phyloP scores from a whole-genome alignment of 2,888 invertebrate genomes.

The Dexiosoma caninum region DNA sequence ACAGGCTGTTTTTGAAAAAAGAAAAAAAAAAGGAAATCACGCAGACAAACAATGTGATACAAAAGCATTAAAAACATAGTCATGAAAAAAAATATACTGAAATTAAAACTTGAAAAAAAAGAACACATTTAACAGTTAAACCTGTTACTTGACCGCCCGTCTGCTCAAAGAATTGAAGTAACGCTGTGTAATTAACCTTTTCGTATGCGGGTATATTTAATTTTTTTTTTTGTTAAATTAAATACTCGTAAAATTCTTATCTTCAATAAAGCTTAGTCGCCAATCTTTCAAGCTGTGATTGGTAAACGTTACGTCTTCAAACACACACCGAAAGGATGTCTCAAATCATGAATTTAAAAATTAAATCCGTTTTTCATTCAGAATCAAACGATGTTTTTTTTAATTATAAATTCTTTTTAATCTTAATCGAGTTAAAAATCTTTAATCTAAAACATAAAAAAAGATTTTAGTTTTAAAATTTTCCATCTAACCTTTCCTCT shows the following conservation, averaged over 20 bases:
- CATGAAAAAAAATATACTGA: background rate
- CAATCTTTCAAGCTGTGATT: background rate
- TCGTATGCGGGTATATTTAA: background rate
- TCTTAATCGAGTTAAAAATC: background rate
- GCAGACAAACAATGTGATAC: constrained; percentile 47
- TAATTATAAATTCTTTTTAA: no score
- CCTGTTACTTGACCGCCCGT: constrained; percentile 36
- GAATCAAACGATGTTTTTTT: no score
- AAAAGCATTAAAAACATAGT: constrained; percentile 27
- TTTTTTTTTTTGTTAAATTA: background rate
- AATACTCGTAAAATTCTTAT: background rate
- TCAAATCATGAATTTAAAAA: background rate
- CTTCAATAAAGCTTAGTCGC: background rate
- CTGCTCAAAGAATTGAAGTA: background rate
- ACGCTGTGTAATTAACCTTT: constrained; percentile 19
- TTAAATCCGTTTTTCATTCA: background rate
- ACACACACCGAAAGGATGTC: background rate
- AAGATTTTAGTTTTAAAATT: no score
- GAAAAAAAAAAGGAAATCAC: constrained; percentile 56
- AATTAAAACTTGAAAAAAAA: background rate
- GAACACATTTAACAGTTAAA: constrained; percentile 19
- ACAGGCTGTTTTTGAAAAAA: constrained; percentile 29
- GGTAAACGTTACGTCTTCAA: background rate
- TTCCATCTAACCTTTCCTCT: background rate
- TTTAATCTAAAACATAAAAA: no score